phyloP scores from a whole-genome alignment of 2,113 vertebrate species.

The Typhlomys cinereus region DNA sequence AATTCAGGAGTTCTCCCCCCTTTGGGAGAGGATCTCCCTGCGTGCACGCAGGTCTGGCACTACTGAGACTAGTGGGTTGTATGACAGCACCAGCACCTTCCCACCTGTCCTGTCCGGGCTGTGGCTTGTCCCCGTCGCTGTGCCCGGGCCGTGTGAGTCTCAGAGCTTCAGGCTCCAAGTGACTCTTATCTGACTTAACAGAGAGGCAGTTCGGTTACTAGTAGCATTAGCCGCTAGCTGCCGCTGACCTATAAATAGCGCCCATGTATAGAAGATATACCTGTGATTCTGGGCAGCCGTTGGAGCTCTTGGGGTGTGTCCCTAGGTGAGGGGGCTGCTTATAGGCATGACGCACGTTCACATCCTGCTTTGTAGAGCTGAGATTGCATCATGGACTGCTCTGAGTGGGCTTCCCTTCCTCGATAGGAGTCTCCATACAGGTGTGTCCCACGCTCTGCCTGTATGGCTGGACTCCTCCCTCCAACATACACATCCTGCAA shows the following conservation, averaged over 20 bases:
- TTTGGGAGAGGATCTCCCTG: neutral
- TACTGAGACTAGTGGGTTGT: neutral
- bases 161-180: neutral
- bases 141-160: neutral
- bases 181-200: neutral
- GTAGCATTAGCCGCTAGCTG: neutral
- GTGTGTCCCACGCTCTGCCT: rapidly evolving
- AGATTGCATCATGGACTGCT: rapidly evolving
- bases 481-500: too few species aligned
- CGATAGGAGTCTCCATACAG: neutral
- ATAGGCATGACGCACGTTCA: rapidly evolving
- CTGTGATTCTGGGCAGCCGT: neutral
- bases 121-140: neutral
- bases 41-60: neutral
- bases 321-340: too few species aligned
- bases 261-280: neutral
- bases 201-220: neutral
- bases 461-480: rapidly evolving
- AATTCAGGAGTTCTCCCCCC: neutral
- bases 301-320: neutral
- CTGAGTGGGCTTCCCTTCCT: rapidly evolving
- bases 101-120: neutral
- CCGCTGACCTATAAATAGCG: neutral
- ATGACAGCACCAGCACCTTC: neutral
- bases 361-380: neutral